phyloP scores from a whole-genome alignment of 2,113 vertebrate genomes.

The Bungarus multicinctus region DNA sequence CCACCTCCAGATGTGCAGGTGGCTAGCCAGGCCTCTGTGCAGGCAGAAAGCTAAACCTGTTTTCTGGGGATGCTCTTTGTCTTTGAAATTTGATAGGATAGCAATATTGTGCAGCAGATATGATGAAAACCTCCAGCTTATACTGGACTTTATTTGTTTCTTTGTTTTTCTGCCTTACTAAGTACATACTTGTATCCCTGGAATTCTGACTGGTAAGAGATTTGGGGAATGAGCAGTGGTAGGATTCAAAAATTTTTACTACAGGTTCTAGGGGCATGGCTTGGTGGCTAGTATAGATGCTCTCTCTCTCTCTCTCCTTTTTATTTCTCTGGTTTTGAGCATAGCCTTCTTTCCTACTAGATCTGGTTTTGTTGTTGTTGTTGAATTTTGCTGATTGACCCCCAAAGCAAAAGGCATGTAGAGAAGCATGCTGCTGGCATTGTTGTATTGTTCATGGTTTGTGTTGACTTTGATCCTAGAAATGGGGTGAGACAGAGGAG shows the following conservation, averaged over 20 bases:
- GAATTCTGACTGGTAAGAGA: not conserved
- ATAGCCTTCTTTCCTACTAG: not conserved
- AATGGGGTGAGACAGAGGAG: not conserved
- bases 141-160: not conserved
- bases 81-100: not conserved
- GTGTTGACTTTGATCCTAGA: not conserved
- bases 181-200: not conserved
- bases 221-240: no score
- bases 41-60: not conserved
- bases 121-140: not conserved
- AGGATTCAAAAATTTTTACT: no score
- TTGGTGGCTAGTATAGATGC: no score
- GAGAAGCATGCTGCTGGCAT: not conserved
- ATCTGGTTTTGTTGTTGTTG: not conserved
- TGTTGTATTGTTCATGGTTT: not conserved
- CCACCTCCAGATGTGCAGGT: not conserved
- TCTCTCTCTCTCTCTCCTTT: not conserved
- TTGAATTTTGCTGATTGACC: not conserved
- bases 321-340: not conserved
- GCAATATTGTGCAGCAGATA: not conserved
- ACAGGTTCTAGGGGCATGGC: no score
- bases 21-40: not conserved
- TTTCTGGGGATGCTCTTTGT: not conserved
- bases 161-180: not conserved
- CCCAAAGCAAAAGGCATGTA: not conserved